Percentiles rank a stretch among this genome's conserved stretches.
Conservation (phyloP, 1,140 invertebrate species). For the Sinonovacula constricta region DNA sequence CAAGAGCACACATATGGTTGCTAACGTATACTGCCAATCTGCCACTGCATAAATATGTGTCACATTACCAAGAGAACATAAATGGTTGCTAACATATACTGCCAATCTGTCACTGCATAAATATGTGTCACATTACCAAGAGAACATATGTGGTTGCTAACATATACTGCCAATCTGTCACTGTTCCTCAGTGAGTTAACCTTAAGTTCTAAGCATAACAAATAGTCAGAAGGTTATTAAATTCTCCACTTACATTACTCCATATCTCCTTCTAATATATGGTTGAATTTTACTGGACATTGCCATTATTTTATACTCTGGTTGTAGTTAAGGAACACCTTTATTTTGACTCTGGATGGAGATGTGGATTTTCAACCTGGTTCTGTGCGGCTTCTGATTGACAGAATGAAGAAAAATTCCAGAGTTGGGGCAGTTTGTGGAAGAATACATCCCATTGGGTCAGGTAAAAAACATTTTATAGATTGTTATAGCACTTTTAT, state of each 20-base stretch:
- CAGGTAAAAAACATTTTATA: neutral
- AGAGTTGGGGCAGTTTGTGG: slow-evolving; percentile 98
- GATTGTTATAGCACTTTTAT: neutral
- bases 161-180: too few relatives aligned
- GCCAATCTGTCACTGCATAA: too few relatives aligned
- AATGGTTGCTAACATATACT: too few relatives aligned
- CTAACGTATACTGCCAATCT: too few relatives aligned
- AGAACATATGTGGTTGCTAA: too few relatives aligned
- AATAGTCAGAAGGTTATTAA: neutral
- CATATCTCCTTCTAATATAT: neutral
- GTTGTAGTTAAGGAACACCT: slow-evolving; percentile 93
- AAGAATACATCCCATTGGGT: slow-evolving; percentile 62
- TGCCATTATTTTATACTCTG: neutral
- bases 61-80: too few relatives aligned
- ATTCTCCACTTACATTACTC: neutral
- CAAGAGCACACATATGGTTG: too few relatives aligned
- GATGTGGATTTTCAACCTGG: slow-evolving; percentile 99
- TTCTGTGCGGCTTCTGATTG: slow-evolving; percentile 95
- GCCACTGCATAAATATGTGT: too few relatives aligned
- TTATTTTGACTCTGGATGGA: slow-evolving; percentile 96
- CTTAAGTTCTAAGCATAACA: neutral
- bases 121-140: too few relatives aligned
- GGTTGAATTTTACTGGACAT: neutral
- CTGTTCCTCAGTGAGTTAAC: neutral
- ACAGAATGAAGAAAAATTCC: slow-evolving; percentile 99